Conservation (phyloP, 2,113 vertebrate species). For the Gopherus flavomarginatus region DNA sequence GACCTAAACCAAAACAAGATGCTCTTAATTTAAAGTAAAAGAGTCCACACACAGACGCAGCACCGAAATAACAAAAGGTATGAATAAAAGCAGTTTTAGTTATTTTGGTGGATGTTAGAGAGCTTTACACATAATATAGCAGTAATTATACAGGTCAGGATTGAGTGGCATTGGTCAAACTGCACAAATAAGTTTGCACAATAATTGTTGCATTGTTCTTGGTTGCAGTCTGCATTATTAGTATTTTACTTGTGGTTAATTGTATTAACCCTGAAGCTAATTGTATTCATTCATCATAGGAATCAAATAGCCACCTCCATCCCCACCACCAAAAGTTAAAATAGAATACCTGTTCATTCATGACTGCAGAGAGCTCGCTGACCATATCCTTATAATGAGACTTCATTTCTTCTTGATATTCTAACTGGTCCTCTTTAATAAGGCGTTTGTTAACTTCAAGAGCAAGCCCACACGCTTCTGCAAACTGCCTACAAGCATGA, state of each 20-base stretch:
- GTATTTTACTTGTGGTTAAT: not conserved
- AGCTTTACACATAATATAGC: not conserved
- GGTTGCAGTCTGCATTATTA: not conserved
- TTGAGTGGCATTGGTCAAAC: not conserved
- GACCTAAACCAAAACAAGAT: not conserved
- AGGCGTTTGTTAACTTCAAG: constrained; percentile 95
- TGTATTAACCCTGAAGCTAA: not conserved
- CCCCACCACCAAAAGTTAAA: not conserved
- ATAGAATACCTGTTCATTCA: constrained; percentile 90
- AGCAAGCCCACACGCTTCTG: constrained; percentile 95
- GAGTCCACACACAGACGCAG: not conserved
- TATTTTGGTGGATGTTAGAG: not conserved
- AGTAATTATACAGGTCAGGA: not conserved
- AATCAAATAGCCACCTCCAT: not conserved
- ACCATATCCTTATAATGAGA: constrained; percentile 97
- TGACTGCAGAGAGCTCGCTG: constrained; percentile 90
- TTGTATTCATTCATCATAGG: not conserved
- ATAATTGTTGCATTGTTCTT: not conserved
- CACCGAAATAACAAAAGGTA: not conserved
- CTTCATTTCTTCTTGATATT: constrained; percentile 98
- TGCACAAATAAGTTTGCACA: not conserved
- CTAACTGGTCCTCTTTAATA: constrained; percentile 98
- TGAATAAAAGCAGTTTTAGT: not conserved
- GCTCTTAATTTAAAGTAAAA: not conserved
- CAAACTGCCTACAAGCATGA: constrained; percentile 88